These are phyloP conservation scores for Seira ritae DNA, from an alignment of 2,888 invertebrate genomes.

Conservation along the genomic window DNA sequence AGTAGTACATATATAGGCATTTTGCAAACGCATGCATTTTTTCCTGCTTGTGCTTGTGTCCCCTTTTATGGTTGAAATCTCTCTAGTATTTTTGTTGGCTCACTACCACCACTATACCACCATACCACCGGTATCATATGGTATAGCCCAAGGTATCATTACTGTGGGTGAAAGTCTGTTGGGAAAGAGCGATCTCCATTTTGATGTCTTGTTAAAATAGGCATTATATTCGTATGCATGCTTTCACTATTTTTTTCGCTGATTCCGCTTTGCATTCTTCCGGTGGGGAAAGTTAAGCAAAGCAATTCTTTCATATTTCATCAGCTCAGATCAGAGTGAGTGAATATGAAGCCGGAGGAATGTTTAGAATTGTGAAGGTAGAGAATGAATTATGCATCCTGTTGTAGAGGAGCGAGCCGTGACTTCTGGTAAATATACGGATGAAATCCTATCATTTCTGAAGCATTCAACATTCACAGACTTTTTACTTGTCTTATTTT, in stretches of 20 bases:
- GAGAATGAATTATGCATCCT: neutral
- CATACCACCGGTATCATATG: constrained; percentile 1
- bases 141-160: neutral
- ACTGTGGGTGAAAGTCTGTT: neutral
- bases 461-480: neutral
- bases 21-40: neutral
- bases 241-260: neutral
- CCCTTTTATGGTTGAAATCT: neutral
- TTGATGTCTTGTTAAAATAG: neutral
- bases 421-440: neutral
- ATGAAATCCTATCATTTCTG: neutral
- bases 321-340: neutral
- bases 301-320: neutral
- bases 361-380: neutral
- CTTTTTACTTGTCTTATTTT: neutral
- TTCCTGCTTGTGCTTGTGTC: neutral
- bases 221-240: neutral
- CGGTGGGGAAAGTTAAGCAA: neutral
- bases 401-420: neutral
- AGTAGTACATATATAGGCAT: neutral
- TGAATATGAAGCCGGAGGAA: neutral
- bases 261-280: neutral
- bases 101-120: no score
- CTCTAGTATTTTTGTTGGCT: neutral
- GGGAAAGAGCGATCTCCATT: neutral